Evolutionary conservation across 2,113 vertebrate species (phyloP).

Genomic region (Hippocampus zosterae): DNA sequence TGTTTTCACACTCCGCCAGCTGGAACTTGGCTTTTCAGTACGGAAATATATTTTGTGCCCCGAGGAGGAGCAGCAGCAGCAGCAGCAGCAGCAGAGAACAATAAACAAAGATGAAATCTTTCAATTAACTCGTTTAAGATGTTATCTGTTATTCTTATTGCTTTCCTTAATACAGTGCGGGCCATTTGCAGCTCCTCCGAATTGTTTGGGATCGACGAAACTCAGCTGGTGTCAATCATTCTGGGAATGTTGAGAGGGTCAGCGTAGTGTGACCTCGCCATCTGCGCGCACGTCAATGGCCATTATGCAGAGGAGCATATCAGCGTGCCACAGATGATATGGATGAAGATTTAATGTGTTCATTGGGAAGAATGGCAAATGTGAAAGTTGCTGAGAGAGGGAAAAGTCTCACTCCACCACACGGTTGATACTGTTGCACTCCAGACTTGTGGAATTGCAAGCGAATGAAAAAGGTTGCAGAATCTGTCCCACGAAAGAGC

Average conservation of each 20-base stretch:
- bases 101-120: conserved; percentile 50
- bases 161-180: conserved; percentile 15
- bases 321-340: conserved; percentile 8
- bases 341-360: background rate
- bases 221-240: conserved; percentile 49
- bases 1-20: conserved; percentile 63
- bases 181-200: conserved; percentile 6
- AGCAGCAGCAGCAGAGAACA: conserved; percentile 29
- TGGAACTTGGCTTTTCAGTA: conserved; percentile 64
- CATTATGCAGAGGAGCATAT: conserved; percentile 46
- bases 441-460: background rate
- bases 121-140: conserved; percentile 45
- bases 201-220: conserved; percentile 17
- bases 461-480: background rate
- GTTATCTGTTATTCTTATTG: conserved; percentile 21
- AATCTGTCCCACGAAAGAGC: too few species aligned
- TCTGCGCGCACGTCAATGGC: conserved; percentile 45
- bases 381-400: background rate
- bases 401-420: background rate
- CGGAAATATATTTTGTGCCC: conserved; percentile 62
- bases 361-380: background rate
- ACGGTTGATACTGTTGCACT: background rate
- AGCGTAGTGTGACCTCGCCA: conserved; percentile 49
- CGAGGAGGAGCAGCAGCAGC: conserved; percentile 27
- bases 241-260: conserved; percentile 33